Evolutionary conservation across 2,113 vertebrate species (phyloP).

Genomic region (Micronisus gabar): DNA sequence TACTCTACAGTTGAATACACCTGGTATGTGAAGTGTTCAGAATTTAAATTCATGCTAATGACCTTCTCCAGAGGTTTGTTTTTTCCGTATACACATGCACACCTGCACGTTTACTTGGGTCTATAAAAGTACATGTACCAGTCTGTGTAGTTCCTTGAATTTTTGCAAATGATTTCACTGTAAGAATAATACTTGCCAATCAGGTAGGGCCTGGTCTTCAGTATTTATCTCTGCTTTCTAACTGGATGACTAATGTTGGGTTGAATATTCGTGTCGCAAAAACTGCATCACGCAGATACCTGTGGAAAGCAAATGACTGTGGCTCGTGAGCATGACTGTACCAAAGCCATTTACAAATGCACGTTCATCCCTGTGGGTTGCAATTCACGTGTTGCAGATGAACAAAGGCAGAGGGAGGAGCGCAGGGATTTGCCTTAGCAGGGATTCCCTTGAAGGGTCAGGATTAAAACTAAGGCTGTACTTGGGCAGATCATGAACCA

Average conservation of each 20-base stretch:
- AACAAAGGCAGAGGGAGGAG: too few relatives aligned
- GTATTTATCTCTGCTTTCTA: not conserved
- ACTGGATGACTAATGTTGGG: fast-evolving
- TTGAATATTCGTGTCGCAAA: not conserved
- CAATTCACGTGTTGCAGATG: not conserved
- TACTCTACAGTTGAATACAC: not conserved
- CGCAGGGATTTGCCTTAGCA: not conserved
- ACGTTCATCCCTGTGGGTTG: fast-evolving
- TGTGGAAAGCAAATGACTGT: not conserved
- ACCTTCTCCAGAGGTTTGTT: not conserved
- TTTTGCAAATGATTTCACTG: not conserved
- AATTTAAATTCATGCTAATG: not conserved
- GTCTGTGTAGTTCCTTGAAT: not conserved
- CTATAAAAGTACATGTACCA: not conserved
- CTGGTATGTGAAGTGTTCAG: not conserved
- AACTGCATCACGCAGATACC: not conserved
- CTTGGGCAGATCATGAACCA: too few relatives aligned
- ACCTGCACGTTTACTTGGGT: not conserved
- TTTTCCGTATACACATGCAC: too few relatives aligned
- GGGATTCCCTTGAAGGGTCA: not conserved
- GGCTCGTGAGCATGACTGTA: fast-evolving
- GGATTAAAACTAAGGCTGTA: not conserved
- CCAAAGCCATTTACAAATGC: not conserved
- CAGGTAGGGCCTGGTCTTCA: not conserved
- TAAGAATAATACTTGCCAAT: not conserved